Evolutionary conservation across 2,113 vertebrate species (phyloP), one percentile per base, ranked within the genome.

Genomic region (Neomonachus schauinslandi): DNA sequence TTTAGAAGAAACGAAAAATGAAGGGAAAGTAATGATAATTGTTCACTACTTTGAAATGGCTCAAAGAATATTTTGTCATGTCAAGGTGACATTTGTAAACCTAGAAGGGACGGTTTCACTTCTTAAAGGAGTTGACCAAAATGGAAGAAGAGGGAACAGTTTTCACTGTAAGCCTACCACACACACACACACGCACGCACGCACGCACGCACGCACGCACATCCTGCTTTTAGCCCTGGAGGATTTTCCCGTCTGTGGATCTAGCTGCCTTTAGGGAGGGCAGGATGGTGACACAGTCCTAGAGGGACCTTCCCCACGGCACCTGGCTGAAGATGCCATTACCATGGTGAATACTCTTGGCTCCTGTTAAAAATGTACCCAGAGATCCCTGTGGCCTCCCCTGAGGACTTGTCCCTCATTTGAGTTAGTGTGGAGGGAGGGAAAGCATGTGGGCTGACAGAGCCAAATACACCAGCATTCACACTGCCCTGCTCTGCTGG

Each of bases 31-130:
- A 33, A 53, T 39, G 63, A 74, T 71, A 63, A 13, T 31, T 77
- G 55, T 94, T 71, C n/a, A 49, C 81, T 81, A 57, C 46, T 91
- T 71, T 67, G 87, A 86, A 95, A 21, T 88, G 76, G 31, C 69
- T 71, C 15, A 14, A 21, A 33, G 33, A 69, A 26, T 42, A 2
- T 39, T 65, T 84, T 92, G 46, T 94, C 77, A 26, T 61, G 63
- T 84, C 16, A 36, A 16, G 1, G 3, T 67, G 63, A 33, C 31
- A 33, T 67, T 67, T 67, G 92, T 80, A 19, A 59, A 36, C 90
- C 51, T 81, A 5, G 79, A 39, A 63, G 89, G 61, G 79, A 46
- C 22, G 26, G 26, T 39, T 36, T 92, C 46, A 15, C 4, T 90
- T 77, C 46, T 82, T 59, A 72, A 31, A 87, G 57, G 61, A 85